Evolutionary conservation across 2,113 vertebrate species (phyloP).

Genomic region (Caloenas nicobarica): DNA sequence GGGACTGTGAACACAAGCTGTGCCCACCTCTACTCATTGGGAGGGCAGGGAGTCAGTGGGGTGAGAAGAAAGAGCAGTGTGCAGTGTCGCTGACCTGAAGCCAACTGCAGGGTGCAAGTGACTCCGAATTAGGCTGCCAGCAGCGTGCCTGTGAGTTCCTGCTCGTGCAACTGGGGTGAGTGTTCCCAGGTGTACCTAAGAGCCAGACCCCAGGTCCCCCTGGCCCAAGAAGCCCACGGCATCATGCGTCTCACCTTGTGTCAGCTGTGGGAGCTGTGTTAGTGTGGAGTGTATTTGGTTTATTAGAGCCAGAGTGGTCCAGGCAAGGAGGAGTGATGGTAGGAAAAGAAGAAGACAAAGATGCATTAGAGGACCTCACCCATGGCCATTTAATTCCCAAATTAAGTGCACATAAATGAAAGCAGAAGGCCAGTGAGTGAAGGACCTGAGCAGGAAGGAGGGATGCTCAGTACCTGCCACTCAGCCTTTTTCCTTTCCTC

Average conservation of each 20-base stretch:
- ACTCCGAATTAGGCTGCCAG: neutral
- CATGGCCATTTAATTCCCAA: neutral
- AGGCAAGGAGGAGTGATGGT: neutral
- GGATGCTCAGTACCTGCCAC: neutral
- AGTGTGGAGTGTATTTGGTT: accelerated
- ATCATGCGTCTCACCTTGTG: neutral
- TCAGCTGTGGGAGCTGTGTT: neutral
- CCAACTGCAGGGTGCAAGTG: neutral
- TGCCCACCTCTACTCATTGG: neutral
- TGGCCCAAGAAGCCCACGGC: neutral
- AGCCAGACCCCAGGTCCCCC: neutral
- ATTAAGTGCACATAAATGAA: neutral
- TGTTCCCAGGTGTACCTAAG: neutral
- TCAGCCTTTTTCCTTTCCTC: neutral
- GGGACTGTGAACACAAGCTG: neutral
- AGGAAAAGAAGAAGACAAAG: neutral
- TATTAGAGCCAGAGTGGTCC: neutral
- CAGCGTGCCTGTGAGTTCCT: accelerated
- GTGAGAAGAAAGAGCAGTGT: neutral
- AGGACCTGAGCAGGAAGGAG: neutral
- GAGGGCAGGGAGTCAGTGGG: neutral
- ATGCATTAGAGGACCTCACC: neutral
- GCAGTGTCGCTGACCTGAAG: neutral
- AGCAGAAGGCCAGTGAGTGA: neutral
- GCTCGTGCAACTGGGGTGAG: neutral